Conservation (phyloP, 1,140 invertebrate genomes). For the Drepana arcuata region DNA sequence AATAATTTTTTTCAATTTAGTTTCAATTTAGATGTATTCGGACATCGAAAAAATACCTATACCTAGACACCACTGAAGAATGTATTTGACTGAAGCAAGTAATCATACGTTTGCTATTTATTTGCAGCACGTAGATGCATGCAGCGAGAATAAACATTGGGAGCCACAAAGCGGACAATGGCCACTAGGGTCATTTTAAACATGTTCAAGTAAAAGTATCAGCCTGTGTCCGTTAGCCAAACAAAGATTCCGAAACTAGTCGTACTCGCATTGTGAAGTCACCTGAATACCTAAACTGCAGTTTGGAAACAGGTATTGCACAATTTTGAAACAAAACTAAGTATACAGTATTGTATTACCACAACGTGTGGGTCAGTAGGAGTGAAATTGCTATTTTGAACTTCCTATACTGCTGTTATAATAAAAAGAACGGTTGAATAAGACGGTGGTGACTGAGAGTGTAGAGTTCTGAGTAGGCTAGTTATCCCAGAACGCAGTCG, state of each 20-base stretch:
- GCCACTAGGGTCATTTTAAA: too few species aligned
- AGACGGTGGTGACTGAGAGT: conserved; percentile 29
- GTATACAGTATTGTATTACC: conserved; percentile 40
- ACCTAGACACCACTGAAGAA: too few species aligned
- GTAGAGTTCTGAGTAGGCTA: conserved; percentile 25
- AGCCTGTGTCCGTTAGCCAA: conserved; percentile 31
- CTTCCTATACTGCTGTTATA: conserved; percentile 53
- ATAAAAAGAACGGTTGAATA: conserved; percentile 60
- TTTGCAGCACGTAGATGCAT: too few species aligned
- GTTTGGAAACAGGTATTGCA: conserved; percentile 56
- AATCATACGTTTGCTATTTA: too few species aligned
- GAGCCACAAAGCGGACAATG: too few species aligned
- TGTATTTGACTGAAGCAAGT: too few species aligned
- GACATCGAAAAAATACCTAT: too few species aligned
- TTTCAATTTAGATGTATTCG: too few species aligned
- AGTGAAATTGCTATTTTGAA: conserved; percentile 68
- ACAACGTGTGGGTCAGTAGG: conserved; percentile 48
- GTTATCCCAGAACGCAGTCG: conserved; percentile 35
- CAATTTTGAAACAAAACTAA: conserved; percentile 62
- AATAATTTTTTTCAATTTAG: too few species aligned
- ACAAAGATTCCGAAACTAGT: conserved; percentile 50
- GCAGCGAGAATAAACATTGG: too few species aligned
- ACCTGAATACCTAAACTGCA: conserved; percentile 51
- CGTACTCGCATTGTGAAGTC: conserved; percentile 39
- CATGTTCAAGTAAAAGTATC: too few species aligned